Percentiles rank a stretch among this genome's conserved stretches.
Evolutionary conservation across 1,140 invertebrate genomes (phyloP).

Genomic region (Drosophila subobscura): DNA sequence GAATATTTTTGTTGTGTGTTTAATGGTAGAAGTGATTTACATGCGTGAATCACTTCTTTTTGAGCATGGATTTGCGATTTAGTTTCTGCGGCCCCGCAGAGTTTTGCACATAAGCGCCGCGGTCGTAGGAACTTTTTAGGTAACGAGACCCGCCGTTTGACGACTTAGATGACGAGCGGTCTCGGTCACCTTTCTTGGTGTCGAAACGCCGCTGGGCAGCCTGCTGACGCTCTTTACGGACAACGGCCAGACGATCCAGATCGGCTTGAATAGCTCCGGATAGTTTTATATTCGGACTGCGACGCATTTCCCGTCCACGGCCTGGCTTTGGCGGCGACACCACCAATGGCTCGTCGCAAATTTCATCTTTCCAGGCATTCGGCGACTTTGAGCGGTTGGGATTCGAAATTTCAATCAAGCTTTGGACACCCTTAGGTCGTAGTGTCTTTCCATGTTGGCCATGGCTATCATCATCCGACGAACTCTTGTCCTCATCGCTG

Average conservation of each 20-base stretch:
- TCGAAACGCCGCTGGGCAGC: constrained; percentile 54
- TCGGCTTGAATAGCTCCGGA: constrained; percentile 29
- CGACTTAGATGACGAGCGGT: too few relatives aligned
- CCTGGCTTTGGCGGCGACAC: not conserved
- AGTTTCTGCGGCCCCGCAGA: too few relatives aligned
- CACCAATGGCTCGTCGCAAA: not conserved
- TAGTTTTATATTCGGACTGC: not conserved
- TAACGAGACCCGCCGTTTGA: too few relatives aligned
- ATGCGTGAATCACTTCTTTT: not conserved
- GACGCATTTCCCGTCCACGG: not conserved
- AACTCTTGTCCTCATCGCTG: not conserved
- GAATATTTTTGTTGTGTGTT: too few relatives aligned
- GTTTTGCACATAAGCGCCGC: too few relatives aligned
- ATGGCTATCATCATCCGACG: not conserved
- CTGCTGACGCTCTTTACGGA: constrained; percentile 47
- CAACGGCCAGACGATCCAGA: constrained; percentile 39
- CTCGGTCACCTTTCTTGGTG: constrained; percentile 26
- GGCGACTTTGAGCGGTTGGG: constrained; percentile 38
- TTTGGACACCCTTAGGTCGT: constrained; percentile 4
- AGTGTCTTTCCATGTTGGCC: not conserved
- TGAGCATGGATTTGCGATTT: not conserved
- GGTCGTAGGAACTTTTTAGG: too few relatives aligned
- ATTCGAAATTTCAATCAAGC: constrained; percentile 49
- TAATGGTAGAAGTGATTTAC: too few relatives aligned
- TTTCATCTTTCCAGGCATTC: not conserved